Base-by-base conservation (phyloP, 2,888 invertebrate genomes). In the Agriopis marginaria region DNA sequence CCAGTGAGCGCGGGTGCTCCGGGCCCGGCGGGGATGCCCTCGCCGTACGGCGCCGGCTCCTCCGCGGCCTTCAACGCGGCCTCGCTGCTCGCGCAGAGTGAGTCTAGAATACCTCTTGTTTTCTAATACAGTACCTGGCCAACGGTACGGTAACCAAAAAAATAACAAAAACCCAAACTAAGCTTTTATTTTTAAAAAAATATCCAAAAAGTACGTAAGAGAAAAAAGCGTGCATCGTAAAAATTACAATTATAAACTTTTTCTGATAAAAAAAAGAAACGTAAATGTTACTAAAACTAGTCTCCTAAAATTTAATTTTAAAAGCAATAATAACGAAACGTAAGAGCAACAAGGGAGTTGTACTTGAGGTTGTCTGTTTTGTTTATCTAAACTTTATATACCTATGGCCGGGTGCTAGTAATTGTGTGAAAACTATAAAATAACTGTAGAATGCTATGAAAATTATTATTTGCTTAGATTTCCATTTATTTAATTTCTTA, bases 61-160 rank as follows among this genome's bases (percentile, higher is more conserved):
- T 83, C 90, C 53, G 82, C 91, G 82, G 95, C 95, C 63, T 96
- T 95, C 92, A 96, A 95, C 95, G 96, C 97, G 85, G 97, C 97
- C 89, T 96, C 97, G 86, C 95, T 97, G 88, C 95, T 97, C 92
- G 97, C 97, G 91, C 97, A 97, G 95, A 97, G 97, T 97, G 96
- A 97, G 97, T 96, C 63, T 56, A 42, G 66, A 39, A 47, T 51
- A 53, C 17, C 51, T 12, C 50, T 54, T 17, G 66, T 63, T 62
- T 62, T 47, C 17, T 39, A 66, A 11, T 69, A 63, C 68, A 63
- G 32, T 70, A 61, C 67, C 45, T 23, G 69, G 45, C 68, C 58
- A 63, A 66, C 45, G 10, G 55, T 55, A 55, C 39, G 39, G 10
- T 40, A 12, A 3, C 39, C 32, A 54, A 12, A n/a, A 4, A 12